Evolutionary conservation across 1,140 invertebrate genomes (phyloP), one percentile per base, ranked within the genome.

Genomic region (Colletes gigas): DNA sequence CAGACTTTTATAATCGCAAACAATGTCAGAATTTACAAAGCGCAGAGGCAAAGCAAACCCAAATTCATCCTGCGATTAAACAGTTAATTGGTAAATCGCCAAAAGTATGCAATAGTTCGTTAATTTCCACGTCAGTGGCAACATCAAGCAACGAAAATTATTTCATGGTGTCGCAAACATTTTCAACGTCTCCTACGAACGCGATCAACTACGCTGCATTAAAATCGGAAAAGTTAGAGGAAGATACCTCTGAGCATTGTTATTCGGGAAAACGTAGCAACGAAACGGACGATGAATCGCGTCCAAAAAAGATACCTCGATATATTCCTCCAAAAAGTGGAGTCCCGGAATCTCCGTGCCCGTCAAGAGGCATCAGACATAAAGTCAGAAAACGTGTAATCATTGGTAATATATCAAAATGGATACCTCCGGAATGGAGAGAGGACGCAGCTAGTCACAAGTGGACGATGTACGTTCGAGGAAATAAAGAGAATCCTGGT

Each of bases 381-480:
- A 93, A 93, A 85, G 82, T 90, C 1, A 84, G 87, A 67, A 87
- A 90, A 72, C 89, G 90, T 75, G 89, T 97, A 71, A 93, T 97
- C 65, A 93, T 97, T 89, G 97, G 98, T 0, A 98, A 98, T 93
- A 96, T 97, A 19, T 98, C 97, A 0, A 97, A 97, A 92, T 98
- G 95, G 94, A 96, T 97, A 54, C 95, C 96, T 3, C 93, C 94
- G 0, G 95, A 96, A 62, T 95, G 95, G 63, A 89, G 95, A 10
- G 94, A 95, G 39, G 95, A 97, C 86, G 94, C 94, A 52, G 95
- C 96, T n/a, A 97, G 96, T 67, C 97, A 98, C 91, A 98, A 98
- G 89, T 98, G 98, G 98, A 96, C 98, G 92, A 95, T 98, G 67
- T 98, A 98, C 93, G 95, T 98, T 7, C 93, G 96, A 83, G 96